phyloP scores from a whole-genome alignment of 2,888 invertebrate species.

The Tenthredo notha region DNA sequence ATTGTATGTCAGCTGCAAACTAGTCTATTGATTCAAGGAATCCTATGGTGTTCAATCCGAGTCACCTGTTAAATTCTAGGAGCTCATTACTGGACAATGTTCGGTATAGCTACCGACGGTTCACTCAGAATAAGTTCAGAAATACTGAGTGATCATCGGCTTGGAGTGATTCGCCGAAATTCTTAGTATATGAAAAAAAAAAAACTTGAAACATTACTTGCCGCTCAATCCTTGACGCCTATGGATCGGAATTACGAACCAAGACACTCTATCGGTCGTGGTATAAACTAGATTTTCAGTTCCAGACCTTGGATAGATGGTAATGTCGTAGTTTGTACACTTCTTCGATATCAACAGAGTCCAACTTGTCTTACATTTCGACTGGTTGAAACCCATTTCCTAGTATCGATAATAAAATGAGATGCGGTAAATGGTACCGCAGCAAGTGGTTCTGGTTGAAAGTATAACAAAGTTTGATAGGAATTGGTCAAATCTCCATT shows the following conservation, averaged over 20 bases:
- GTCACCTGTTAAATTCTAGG: not conserved
- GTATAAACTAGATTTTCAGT: slow-evolving; percentile 40
- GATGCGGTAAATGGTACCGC: not conserved
- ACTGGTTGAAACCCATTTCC: not conserved
- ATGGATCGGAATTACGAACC: slow-evolving; percentile 14
- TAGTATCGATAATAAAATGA: not conserved
- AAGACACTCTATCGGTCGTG: slow-evolving; percentile 48
- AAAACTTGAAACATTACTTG: not conserved
- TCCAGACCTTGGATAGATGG: slow-evolving; percentile 35
- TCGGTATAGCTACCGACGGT: not conserved
- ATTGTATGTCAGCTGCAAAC: not conserved
- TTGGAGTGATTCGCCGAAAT: not conserved
- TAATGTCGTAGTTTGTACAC: slow-evolving; percentile 38
- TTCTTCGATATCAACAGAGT: slow-evolving; percentile 1
- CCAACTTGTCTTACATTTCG: not conserved
- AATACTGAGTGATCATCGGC: not conserved
- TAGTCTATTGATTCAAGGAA: not conserved
- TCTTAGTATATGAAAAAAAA: not conserved
- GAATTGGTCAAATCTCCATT: not conserved
- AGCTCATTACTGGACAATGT: not conserved
- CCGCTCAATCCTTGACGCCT: not conserved
- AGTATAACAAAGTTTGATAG: not conserved
- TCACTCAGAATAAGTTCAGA: not conserved
- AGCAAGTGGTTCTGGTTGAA: not conserved
- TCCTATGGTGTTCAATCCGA: not conserved